A percentile compares a stretch with the other conserved stretches of the same genome.
These are phyloP conservation scores for Eumerus sabulonum DNA, from an alignment of 2,888 invertebrate genomes.

Conservation along the genomic window DNA sequence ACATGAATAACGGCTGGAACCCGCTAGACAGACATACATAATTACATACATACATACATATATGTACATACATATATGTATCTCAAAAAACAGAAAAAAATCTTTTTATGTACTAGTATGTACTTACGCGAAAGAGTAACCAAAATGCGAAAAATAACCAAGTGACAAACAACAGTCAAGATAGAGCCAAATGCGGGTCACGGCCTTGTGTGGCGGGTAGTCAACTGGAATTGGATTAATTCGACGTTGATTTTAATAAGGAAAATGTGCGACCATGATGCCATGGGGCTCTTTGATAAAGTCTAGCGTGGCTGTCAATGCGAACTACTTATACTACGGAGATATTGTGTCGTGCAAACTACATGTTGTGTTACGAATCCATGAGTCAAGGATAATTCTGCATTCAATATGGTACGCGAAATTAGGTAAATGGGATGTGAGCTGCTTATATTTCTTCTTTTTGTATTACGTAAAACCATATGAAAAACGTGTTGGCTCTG, in stretches of 20 bases:
- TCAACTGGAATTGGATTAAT: constrained; percentile 63
- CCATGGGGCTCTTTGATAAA: constrained; percentile 10
- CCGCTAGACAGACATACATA: constrained; percentile 5
- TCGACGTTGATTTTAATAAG: constrained; percentile 51
- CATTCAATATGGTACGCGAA: too few species aligned
- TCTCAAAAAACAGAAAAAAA: too few species aligned
- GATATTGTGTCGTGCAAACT: too few species aligned
- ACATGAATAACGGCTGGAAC: constrained; percentile 2
- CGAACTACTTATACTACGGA: too few species aligned
- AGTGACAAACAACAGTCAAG: constrained; percentile 26
- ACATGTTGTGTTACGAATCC: too few species aligned
- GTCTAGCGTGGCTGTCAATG: background rate
- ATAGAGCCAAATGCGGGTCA: constrained; percentile 63
- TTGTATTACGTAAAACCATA: too few species aligned
- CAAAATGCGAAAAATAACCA: background rate
- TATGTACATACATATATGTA: too few species aligned
- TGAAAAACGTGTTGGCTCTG: too few species aligned
- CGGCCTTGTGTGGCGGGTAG: constrained; percentile 49
- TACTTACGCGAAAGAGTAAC: background rate
- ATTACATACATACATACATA: background rate
- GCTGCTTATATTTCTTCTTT: too few species aligned
- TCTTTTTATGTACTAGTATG: too few species aligned
- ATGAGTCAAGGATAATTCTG: too few species aligned
- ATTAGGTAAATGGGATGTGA: too few species aligned
- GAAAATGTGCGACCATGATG: constrained; percentile 9